Percentiles rank a stretch among this genome's conserved stretches.
Evolutionary conservation across 2,888 invertebrate species (phyloP).

Genomic region (Morinoia aosen): DNA sequence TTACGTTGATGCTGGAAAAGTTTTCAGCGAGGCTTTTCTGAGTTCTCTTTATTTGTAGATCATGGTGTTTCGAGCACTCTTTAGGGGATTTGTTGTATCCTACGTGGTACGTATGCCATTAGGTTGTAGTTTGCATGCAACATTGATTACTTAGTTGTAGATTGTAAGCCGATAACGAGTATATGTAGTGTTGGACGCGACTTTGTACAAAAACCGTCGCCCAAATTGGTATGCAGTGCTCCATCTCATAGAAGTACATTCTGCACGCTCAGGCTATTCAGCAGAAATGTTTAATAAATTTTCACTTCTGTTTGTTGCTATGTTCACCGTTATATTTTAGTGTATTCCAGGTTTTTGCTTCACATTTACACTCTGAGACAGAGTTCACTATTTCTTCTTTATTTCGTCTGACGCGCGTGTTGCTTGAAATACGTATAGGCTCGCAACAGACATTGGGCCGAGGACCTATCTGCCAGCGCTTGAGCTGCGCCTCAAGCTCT

Average conservation of each 20-base stretch:
- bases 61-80: neutral
- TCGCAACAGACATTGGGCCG: neutral
- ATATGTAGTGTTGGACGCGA: neutral
- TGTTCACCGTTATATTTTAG: neutral
- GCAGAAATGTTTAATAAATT: neutral
- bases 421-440: neutral
- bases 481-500: neutral
- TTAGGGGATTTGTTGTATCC: neutral
- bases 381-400: neutral
- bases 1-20: neutral
- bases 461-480: neutral
- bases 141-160: neutral
- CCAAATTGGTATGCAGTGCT: no score
- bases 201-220: neutral
- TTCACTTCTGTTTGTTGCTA: neutral
- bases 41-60: neutral
- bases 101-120: neutral
- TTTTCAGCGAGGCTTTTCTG: neutral
- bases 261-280: neutral
- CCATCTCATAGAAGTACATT: neutral
- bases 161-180: neutral
- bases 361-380: neutral
- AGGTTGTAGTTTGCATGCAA: neutral
- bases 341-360: neutral
- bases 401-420: neutral